Evolutionary conservation across 2,888 invertebrate species (phyloP).

Genomic region (Lepidochitona cinerea): DNA sequence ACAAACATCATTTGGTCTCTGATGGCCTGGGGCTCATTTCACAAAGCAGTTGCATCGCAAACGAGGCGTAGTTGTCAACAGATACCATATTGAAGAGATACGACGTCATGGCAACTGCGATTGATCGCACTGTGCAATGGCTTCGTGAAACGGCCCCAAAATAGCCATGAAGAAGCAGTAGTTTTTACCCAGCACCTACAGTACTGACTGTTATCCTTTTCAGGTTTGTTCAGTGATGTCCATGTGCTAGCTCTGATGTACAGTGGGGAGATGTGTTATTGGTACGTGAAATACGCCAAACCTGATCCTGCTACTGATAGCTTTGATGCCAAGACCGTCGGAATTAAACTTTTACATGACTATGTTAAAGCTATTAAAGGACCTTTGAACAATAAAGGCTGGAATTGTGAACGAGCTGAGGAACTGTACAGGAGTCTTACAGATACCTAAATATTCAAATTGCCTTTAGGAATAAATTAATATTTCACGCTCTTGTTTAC

Average conservation of each 20-base stretch:
- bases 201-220: constrained; percentile 1
- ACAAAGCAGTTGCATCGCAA: too few species aligned
- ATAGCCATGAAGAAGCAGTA: too few species aligned
- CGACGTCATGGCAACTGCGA: too few species aligned
- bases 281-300: constrained; percentile 38
- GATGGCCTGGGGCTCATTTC: too few species aligned
- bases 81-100: too few species aligned
- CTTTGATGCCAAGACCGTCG: constrained; percentile 33
- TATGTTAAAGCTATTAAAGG: constrained; percentile 47
- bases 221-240: constrained; percentile 64
- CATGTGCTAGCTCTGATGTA: constrained; percentile 67
- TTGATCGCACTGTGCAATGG: too few species aligned
- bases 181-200: too few species aligned
- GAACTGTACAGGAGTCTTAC: constrained; percentile 28
- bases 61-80: too few species aligned
- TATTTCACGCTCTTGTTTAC: too few species aligned
- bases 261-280: constrained; percentile 65
- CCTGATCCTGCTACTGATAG: constrained; percentile 5
- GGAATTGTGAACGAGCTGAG: constrained; percentile 49
- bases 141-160: too few species aligned
- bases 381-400: constrained; percentile 43
- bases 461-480: too few species aligned
- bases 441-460: too few species aligned
- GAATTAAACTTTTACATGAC: constrained; percentile 35
- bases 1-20: not conserved